phyloP scores from a whole-genome alignment of 2,113 vertebrate species.

The Okapia johnstoni region DNA sequence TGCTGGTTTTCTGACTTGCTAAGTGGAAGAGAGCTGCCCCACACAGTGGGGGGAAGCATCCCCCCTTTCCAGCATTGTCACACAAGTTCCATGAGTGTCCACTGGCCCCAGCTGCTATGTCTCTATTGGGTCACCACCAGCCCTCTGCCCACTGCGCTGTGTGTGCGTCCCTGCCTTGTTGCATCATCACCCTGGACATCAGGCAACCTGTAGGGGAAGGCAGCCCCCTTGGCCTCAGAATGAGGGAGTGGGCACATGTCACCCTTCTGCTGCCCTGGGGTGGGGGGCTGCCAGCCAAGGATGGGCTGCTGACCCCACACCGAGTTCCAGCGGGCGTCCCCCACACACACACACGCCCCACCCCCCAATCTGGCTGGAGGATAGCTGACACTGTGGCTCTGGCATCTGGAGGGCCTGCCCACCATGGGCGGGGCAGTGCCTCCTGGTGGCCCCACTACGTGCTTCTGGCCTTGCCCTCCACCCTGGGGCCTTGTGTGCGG shows the following conservation, averaged over 20 bases:
- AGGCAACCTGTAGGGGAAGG: background rate
- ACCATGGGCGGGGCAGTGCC: background rate
- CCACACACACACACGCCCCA: background rate
- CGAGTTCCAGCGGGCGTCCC: background rate
- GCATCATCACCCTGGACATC: background rate
- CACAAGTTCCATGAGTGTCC: accelerated
- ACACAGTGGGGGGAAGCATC: accelerated
- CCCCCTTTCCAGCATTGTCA: background rate
- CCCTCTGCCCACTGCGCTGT: background rate
- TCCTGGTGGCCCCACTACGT: no score
- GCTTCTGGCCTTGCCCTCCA: background rate
- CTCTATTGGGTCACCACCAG: background rate
- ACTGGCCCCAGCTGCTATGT: accelerated
- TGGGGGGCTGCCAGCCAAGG: background rate
- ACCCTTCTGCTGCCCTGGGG: background rate
- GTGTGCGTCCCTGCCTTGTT: background rate
- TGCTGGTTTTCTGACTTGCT: background rate
- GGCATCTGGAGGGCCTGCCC: background rate
- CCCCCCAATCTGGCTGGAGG: background rate
- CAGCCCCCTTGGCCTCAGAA: background rate
- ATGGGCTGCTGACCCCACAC: background rate
- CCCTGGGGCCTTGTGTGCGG: background rate
- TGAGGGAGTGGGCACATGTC: background rate
- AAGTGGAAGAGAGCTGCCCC: no score
- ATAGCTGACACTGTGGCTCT: background rate